Evolutionary conservation across 2,888 invertebrate species (phyloP).

Genomic region (Diachrysia chrysitis): DNA sequence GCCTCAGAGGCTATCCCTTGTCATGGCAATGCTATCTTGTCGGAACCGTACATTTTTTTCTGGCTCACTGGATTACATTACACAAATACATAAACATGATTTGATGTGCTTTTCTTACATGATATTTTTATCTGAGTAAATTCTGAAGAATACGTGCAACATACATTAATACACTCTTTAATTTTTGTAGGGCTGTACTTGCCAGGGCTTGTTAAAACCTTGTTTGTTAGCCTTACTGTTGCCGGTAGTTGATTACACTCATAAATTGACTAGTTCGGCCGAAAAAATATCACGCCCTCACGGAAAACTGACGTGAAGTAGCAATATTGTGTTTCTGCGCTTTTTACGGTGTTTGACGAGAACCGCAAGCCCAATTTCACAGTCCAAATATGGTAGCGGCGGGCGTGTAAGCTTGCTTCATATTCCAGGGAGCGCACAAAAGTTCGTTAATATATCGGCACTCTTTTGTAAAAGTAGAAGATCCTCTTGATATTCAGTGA

Average conservation of each 20-base stretch:
- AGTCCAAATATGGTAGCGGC: neutral
- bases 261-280: neutral
- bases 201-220: neutral
- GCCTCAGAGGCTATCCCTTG: constrained; percentile 69
- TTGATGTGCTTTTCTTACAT: constrained; percentile 48
- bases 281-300: neutral
- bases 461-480: constrained; percentile 1
- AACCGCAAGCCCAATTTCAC: constrained; percentile 3
- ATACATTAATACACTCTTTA: neutral
- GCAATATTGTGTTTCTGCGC: constrained; percentile 6
- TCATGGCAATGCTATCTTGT: constrained; percentile 66
- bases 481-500: neutral
- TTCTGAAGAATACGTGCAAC: no score
- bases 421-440: constrained; percentile 1
- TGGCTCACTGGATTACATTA: constrained; percentile 67
- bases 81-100: constrained; percentile 53
- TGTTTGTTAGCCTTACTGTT: neutral
- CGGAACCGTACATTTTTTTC: constrained; percentile 68
- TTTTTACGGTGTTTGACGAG: constrained; percentile 3
- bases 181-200: neutral
- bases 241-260: constrained; percentile 7
- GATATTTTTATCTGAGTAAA: neutral
- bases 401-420: neutral
- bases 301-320: constrained; percentile 6
- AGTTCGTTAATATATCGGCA: neutral